phyloP scores from a whole-genome alignment of 2,113 vertebrate species.

The Aspidoscelis tigris region DNA sequence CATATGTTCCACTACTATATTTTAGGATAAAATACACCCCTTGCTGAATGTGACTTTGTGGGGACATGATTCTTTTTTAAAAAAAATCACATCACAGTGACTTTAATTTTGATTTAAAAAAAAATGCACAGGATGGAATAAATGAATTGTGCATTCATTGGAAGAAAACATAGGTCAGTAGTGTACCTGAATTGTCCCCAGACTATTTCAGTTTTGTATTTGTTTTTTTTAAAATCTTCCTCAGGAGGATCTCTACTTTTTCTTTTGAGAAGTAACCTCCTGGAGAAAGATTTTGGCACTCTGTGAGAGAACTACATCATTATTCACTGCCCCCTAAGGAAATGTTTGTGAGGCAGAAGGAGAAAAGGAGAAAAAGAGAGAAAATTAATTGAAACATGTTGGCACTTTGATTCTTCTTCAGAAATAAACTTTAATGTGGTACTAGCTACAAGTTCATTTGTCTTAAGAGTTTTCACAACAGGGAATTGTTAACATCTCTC shows the following conservation, averaged over 20 bases:
- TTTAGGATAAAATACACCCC: too few relatives aligned
- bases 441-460: background rate
- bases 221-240: background rate
- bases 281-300: background rate
- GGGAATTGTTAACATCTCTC: background rate
- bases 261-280: background rate
- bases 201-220: too few relatives aligned
- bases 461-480: background rate
- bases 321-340: background rate
- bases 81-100: too few relatives aligned
- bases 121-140: too few relatives aligned
- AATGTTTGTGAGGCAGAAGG: background rate
- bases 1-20: too few relatives aligned
- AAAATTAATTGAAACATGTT: conserved; percentile 11
- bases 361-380: too few relatives aligned
- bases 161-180: too few relatives aligned
- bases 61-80: too few relatives aligned
- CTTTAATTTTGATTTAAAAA: too few relatives aligned
- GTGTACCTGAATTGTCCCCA: too few relatives aligned
- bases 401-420: background rate
- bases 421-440: background rate
- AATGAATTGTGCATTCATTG: too few relatives aligned
- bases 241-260: background rate
- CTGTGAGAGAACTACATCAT: background rate
- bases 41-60: too few relatives aligned